A percentile compares a stretch with the other conserved stretches of the same genome.
These are phyloP conservation scores for Eira barbara DNA, from an alignment of 2,113 vertebrate species.

Conservation along the genomic window DNA sequence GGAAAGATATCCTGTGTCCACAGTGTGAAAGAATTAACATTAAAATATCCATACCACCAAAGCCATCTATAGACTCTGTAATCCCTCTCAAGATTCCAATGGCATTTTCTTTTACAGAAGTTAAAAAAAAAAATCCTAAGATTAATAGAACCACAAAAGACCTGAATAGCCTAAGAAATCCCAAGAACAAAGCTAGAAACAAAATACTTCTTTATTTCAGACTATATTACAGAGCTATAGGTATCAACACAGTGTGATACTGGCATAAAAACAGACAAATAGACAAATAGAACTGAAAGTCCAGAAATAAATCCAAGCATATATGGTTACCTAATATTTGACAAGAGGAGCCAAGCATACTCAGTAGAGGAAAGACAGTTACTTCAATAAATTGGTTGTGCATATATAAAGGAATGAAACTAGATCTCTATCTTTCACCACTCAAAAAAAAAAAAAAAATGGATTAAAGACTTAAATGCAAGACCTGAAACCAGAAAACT, in stretches of 20 bases:
- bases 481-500: background rate
- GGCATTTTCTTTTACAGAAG: background rate
- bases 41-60: background rate
- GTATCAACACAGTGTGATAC: background rate
- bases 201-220: background rate
- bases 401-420: background rate
- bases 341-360: background rate
- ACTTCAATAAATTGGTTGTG: background rate
- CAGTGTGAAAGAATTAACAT: background rate
- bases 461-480: background rate
- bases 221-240: background rate
- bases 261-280: background rate
- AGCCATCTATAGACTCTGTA: background rate
- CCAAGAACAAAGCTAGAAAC: background rate
- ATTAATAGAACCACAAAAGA: background rate
- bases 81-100: background rate
- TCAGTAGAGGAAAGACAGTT: background rate
- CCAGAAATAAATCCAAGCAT: background rate
- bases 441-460: background rate
- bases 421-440: background rate
- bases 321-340: background rate
- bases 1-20: background rate
- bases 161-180: background rate
- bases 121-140: background rate
- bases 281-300: background rate